These are phyloP conservation scores for Apamea sordens DNA, from an alignment of 2,888 invertebrate genomes.

Conservation along the genomic window DNA sequence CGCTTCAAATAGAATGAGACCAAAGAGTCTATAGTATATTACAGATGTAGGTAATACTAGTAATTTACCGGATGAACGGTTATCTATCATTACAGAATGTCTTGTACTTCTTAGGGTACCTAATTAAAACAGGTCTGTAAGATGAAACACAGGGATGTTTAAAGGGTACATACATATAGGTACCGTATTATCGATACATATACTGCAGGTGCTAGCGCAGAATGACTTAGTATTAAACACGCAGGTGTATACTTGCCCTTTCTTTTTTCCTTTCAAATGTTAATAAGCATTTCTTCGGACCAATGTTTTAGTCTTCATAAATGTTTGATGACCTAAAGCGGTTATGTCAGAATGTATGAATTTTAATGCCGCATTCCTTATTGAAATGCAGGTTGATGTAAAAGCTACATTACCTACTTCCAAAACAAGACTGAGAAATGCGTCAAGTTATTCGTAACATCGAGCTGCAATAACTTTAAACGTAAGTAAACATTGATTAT, in stretches of 20 bases:
- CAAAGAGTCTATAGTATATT: background rate
- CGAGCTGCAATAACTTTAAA: background rate
- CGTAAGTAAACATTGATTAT: too few relatives aligned
- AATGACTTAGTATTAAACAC: constrained; percentile 18
- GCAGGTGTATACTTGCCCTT: constrained; percentile 56
- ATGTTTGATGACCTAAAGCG: constrained; percentile 18
- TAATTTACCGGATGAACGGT: background rate
- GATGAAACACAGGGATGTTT: constrained; percentile 24
- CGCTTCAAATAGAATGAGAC: constrained; percentile 17
- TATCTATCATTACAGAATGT: constrained; percentile 6
- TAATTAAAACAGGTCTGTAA: constrained; percentile 22
- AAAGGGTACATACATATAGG: constrained; percentile 22
- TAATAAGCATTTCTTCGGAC: constrained; percentile 36
- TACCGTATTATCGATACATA: constrained; percentile 20
- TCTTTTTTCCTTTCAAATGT: constrained; percentile 27
- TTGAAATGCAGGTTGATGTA: background rate
- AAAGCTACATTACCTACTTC: background rate
- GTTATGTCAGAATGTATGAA: constrained; percentile 14
- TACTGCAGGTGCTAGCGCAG: constrained; percentile 47
- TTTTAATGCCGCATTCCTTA: constrained; percentile 25
- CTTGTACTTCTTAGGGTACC: background rate
- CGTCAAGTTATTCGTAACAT: background rate
- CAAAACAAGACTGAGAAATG: background rate
- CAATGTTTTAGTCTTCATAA: constrained; percentile 22
- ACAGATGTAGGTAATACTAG: background rate